Conservation (phyloP, 1,140 invertebrate species). For the Drosophila repleta region DNA sequence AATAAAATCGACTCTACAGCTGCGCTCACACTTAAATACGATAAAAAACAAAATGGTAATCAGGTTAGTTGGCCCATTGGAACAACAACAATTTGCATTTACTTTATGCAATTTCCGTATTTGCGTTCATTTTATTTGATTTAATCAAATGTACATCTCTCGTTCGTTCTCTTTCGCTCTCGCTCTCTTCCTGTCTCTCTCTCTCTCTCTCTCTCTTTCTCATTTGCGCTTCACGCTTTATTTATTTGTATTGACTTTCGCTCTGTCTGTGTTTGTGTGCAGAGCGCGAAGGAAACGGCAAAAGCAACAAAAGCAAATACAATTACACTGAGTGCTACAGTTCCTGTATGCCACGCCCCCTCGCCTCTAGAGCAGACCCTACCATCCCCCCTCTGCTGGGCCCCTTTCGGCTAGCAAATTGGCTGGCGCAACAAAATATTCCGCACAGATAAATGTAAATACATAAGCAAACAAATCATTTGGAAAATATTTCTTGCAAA, state of each 20-base stretch:
- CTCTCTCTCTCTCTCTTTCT: conserved; percentile 28
- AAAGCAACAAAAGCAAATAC: conserved; percentile 71
- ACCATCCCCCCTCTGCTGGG: too few species aligned
- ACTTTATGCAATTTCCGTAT: conserved; percentile 71
- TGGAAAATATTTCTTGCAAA: conserved; percentile 77
- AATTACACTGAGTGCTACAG: conserved; percentile 76
- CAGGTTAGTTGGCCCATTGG: conserved; percentile 36
- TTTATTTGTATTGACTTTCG: conserved; percentile 78
- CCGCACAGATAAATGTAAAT: conserved; percentile 75
- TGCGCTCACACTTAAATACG: not conserved
- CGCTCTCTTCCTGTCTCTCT: conserved; percentile 27
- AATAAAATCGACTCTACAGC: not conserved
- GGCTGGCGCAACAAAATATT: conserved; percentile 47
- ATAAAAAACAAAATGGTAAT: conserved; percentile 12
- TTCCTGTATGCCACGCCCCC: conserved; percentile 12
- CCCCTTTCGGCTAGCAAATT: conserved; percentile 39
- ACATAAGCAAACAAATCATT: conserved; percentile 78
- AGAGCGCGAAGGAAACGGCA: conserved; percentile 58
- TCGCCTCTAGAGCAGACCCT: not conserved
- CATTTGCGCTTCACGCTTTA: conserved; percentile 62
- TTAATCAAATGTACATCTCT: conserved; percentile 65
- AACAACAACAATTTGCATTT: conserved; percentile 43
- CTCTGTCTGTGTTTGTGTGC: conserved; percentile 52
- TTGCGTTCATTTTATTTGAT: conserved; percentile 71
- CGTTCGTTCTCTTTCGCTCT: conserved; percentile 40